Conservation (phyloP, 2,113 vertebrate genomes). For the Ailuropoda melanoleuca region DNA sequence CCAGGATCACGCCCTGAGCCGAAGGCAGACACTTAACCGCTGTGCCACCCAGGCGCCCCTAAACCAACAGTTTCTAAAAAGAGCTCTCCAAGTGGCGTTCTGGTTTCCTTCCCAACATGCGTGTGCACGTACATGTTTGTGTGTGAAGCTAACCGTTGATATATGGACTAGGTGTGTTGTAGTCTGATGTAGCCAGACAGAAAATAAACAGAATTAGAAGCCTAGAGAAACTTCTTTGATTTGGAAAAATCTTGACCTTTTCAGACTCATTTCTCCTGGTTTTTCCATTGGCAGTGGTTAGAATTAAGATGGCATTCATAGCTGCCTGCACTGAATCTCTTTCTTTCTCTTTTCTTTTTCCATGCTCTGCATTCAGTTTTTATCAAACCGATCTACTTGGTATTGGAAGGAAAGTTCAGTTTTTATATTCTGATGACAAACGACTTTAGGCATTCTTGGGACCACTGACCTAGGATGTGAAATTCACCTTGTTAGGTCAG, state of each 20-base stretch:
- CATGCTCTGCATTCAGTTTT: neutral
- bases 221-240: conserved; percentile 41
- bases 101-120: neutral
- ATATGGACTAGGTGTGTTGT: neutral
- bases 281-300: conserved; percentile 50
- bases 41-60: neutral
- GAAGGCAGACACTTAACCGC: no score
- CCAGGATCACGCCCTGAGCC: no score
- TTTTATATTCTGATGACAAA: conserved; percentile 29
- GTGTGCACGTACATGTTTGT: neutral
- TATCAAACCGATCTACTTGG: neutral
- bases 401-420: neutral
- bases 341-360: neutral
- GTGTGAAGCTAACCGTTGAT: neutral
- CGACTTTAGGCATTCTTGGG: neutral
- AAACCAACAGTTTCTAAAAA: neutral
- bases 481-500: neutral
- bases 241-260: conserved; percentile 66
- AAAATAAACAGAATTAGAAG: conserved; percentile 59
- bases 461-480: neutral
- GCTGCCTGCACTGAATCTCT: neutral
- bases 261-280: neutral
- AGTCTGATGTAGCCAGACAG: conserved; percentile 25
- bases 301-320: neutral
- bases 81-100: neutral